Conservation (phyloP, 2,888 invertebrate genomes). For the Oxyteleia sp. region DNA sequence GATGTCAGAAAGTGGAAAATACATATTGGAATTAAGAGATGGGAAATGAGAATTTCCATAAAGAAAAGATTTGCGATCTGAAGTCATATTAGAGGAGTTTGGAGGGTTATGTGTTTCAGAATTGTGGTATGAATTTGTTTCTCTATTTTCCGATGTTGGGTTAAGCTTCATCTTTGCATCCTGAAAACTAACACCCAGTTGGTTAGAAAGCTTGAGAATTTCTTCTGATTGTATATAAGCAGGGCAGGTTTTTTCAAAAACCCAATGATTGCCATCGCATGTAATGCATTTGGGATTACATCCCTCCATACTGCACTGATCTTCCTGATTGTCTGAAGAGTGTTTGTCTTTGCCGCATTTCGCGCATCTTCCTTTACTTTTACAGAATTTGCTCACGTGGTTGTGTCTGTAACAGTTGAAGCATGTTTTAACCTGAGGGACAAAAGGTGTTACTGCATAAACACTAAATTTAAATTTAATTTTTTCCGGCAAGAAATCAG, state of each 20-base stretch:
- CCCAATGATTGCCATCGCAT: slow-evolving; percentile 31
- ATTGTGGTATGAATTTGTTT: too few relatives aligned
- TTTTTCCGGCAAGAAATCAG: background rate
- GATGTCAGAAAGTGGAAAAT: too few relatives aligned
- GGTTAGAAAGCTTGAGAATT: background rate
- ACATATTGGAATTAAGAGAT: too few relatives aligned
- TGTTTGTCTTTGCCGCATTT: slow-evolving; percentile 25
- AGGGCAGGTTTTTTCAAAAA: slow-evolving; percentile 18
- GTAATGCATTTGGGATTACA: slow-evolving; percentile 14
- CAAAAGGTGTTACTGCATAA: background rate
- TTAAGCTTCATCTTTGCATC: too few relatives aligned
- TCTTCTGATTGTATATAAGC: background rate
- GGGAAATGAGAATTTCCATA: too few relatives aligned
- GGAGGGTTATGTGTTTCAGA: too few relatives aligned
- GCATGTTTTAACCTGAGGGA: slow-evolving; percentile 15
- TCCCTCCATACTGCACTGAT: too few relatives aligned
- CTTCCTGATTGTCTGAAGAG: background rate
- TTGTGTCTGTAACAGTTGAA: too few relatives aligned
- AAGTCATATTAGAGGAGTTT: too few relatives aligned
- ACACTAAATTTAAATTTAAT: too few relatives aligned
- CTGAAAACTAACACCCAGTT: background rate
- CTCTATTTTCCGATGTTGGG: too few relatives aligned
- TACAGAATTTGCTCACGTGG: slow-evolving; percentile 28
- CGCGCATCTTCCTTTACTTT: slow-evolving; percentile 22
- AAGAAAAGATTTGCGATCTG: too few relatives aligned